phyloP scores from a whole-genome alignment of 2,888 invertebrate genomes.

The Eristalinus aeneus region DNA sequence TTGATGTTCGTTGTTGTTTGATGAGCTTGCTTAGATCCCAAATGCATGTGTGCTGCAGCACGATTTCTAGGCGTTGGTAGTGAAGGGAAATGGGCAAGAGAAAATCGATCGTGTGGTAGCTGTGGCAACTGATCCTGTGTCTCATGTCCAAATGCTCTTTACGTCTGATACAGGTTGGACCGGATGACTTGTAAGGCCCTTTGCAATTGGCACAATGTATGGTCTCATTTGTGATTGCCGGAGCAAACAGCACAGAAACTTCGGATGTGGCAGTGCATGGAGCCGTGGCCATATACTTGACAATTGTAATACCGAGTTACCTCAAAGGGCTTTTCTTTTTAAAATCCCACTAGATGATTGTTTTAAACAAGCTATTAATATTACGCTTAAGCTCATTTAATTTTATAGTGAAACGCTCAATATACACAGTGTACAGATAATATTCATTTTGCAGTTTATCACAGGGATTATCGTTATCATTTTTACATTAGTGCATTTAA shows the following conservation, averaged over 20 bases:
- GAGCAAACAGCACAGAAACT: slow-evolving; percentile 22
- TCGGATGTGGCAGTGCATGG: slow-evolving; percentile 18
- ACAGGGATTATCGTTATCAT: slow-evolving; percentile 2
- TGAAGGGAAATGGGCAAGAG: neutral
- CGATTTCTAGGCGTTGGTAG: neutral
- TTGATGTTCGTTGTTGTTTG: neutral
- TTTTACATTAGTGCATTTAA: slow-evolving; percentile 17
- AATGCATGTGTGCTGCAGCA: neutral
- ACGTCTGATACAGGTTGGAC: neutral
- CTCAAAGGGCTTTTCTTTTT: slow-evolving; percentile 5
- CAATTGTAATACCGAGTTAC: slow-evolving; percentile 21
- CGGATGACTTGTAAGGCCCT: neutral
- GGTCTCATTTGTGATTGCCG: neutral
- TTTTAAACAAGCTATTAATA: too few species aligned
- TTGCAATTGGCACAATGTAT: slow-evolving; percentile 1
- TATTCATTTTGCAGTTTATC: neutral
- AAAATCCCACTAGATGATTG: slow-evolving; percentile 10
- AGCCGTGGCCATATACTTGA: slow-evolving; percentile 22
- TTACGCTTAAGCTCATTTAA: too few species aligned
- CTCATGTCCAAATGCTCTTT: neutral
- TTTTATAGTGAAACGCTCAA: slow-evolving; percentile 9
- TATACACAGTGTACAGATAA: neutral
- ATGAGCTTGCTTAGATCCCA: neutral
- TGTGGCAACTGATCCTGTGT: neutral
- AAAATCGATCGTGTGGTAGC: neutral